These are phyloP conservation scores for Porites lutea DNA, from an alignment of 64 coral and sea anemone genomes.

Conservation along the genomic window DNA sequence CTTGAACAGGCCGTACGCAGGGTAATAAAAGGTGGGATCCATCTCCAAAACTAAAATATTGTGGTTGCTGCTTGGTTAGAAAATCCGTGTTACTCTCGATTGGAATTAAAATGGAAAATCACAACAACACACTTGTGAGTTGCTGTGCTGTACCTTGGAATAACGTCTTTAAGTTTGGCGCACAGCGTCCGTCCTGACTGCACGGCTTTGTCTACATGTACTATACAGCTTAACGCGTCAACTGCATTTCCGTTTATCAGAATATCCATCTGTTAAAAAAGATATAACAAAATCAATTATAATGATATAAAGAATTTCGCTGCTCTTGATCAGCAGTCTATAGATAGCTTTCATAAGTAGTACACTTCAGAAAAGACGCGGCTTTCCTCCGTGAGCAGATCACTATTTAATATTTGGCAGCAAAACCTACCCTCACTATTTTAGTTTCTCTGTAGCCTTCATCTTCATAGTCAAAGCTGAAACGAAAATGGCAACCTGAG, in stretches of 20 bases:
- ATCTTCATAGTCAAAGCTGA: conserved; percentile 98
- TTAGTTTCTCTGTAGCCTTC: conserved; percentile 81
- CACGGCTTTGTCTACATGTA: conserved; percentile 81
- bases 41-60: too few relatives aligned
- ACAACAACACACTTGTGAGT: too few relatives aligned
- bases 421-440: conserved; percentile 73
- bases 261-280: conserved; percentile 85
- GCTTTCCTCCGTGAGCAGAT: too few relatives aligned
- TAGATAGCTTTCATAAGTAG: too few relatives aligned
- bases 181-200: conserved; percentile 72
- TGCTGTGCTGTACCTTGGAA: conserved; percentile 68
- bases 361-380: too few relatives aligned
- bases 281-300: not conserved
- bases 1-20: too few relatives aligned
- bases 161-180: conserved; percentile 84
- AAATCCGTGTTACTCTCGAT: too few relatives aligned
- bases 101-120: too few relatives aligned
- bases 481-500: not conserved
- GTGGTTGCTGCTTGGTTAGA: too few relatives aligned
- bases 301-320: too few relatives aligned
- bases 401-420: not conserved
- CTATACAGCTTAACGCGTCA: conserved; percentile 93
- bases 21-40: too few relatives aligned
- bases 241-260: conserved; percentile 83
- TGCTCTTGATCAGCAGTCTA: too few relatives aligned